Percentiles rank a stretch among this genome's conserved stretches.
phyloP scores from a whole-genome alignment of 2,888 invertebrate species.

The Mallateleia sp. region DNA sequence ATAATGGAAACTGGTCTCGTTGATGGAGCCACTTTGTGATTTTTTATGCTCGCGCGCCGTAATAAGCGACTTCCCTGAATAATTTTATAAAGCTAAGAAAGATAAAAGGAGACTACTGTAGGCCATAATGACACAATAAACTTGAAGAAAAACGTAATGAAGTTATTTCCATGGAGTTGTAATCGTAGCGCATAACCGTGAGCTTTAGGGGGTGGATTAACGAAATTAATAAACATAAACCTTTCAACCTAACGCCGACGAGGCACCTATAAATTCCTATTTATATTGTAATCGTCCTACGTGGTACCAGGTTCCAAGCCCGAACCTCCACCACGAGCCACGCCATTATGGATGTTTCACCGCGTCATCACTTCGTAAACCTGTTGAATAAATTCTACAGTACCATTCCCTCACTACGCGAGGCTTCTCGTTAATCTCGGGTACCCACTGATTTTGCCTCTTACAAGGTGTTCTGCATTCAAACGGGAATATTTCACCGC shows the following conservation, averaged over 20 bases:
- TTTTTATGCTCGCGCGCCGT: conserved; percentile 49
- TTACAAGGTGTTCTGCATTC: conserved; percentile 26
- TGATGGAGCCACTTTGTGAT: conserved; percentile 51
- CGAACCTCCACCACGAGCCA: conserved; percentile 83
- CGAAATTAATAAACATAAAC: conserved; percentile 89
- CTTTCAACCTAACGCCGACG: conserved; percentile 87
- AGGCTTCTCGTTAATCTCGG: conserved; percentile 53
- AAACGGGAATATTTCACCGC: background rate
- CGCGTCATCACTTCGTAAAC: conserved; percentile 89
- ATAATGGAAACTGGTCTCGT: conserved; percentile 55
- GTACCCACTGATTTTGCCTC: conserved; percentile 43
- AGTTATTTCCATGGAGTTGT: conserved; percentile 35
- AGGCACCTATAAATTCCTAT: conserved; percentile 87
- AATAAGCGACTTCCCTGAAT: conserved; percentile 45
- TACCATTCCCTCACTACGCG: conserved; percentile 58
- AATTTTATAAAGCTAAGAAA: conserved; percentile 53
- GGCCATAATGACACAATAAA: conserved; percentile 54
- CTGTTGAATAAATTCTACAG: conserved; percentile 85
- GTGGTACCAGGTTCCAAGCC: conserved; percentile 60
- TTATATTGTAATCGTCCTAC: conserved; percentile 87
- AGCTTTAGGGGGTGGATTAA: conserved; percentile 83
- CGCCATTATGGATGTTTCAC: conserved; percentile 87
- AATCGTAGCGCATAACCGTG: conserved; percentile 32
- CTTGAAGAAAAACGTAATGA: conserved; percentile 29
- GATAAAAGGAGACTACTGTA: conserved; percentile 68